Evolutionary conservation across 2,113 vertebrate genomes (phyloP).

Genomic region (human (Homo sapiens)): DNA sequence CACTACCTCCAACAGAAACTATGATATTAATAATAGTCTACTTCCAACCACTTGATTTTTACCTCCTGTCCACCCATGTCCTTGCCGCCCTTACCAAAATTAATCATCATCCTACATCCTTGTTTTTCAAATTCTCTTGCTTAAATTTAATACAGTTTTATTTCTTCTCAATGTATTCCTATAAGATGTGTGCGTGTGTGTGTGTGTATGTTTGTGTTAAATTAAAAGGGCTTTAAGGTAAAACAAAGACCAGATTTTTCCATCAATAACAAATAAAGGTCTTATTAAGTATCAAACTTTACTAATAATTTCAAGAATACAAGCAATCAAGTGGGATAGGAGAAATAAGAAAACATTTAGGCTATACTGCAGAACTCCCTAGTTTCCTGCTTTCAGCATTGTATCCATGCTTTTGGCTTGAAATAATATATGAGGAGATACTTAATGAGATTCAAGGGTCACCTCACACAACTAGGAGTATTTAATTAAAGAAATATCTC

Average conservation of each 20-base stretch:
- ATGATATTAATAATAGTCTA: neutral
- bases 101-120: neutral
- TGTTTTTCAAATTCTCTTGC: neutral
- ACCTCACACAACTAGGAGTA: neutral
- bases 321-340: neutral
- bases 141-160: neutral
- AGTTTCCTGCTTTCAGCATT: neutral
- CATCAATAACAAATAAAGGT: neutral
- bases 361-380: neutral
- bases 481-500: neutral
- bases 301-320: neutral
- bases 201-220: neutral
- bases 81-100: neutral
- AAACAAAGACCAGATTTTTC: neutral
- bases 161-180: neutral
- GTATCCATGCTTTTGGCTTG: neutral
- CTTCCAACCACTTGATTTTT: neutral
- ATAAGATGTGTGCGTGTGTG: neutral
- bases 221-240: neutral
- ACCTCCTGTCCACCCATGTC: neutral
- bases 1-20: neutral
- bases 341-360: neutral
- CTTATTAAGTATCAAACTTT: neutral
- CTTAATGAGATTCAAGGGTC: neutral
- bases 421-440: neutral